Evolutionary conservation across 1,140 invertebrate genomes (phyloP).

Genomic region (Ectropis grisescens): DNA sequence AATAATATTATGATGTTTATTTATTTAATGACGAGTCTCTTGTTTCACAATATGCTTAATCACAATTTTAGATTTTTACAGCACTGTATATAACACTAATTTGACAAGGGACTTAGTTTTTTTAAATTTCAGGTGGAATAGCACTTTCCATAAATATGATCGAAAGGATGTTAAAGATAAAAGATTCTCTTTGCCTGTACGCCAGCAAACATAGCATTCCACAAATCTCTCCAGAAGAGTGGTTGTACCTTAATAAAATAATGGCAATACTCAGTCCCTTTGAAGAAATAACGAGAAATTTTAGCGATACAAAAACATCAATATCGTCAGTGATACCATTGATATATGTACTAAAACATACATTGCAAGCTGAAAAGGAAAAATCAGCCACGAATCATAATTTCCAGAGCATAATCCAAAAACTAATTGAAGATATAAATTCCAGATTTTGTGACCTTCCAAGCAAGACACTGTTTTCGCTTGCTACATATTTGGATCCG

Average conservation of each 20-base stretch:
- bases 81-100: too few species aligned
- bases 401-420: conserved; percentile 15
- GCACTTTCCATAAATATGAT: conserved; percentile 19
- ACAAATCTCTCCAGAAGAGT: conserved; percentile 8
- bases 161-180: conserved; percentile 12
- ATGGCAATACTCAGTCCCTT: conserved; percentile 8
- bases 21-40: too few species aligned
- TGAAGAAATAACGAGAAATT: conserved; percentile 9
- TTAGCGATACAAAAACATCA: conserved; percentile 11
- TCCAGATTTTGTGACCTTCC: conserved; percentile 13
- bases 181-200: conserved; percentile 17
- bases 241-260: conserved; percentile 6
- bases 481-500: conserved; percentile 18
- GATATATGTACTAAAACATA: conserved; percentile 11
- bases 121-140: conserved; percentile 10
- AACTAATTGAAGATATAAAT: conserved; percentile 15
- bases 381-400: conserved; percentile 11
- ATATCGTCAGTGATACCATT: conserved; percentile 18
- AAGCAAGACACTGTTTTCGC: conserved; percentile 11
- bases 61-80: background rate
- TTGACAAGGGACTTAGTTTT: too few species aligned
- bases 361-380: conserved; percentile 7
- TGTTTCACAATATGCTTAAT: too few species aligned
- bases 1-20: too few species aligned
- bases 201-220: conserved; percentile 15